A percentile compares a stretch with the other conserved stretches of the same genome.
phyloP scores from a whole-genome alignment of 2,113 vertebrate genomes.

The Actinemys pallida region DNA sequence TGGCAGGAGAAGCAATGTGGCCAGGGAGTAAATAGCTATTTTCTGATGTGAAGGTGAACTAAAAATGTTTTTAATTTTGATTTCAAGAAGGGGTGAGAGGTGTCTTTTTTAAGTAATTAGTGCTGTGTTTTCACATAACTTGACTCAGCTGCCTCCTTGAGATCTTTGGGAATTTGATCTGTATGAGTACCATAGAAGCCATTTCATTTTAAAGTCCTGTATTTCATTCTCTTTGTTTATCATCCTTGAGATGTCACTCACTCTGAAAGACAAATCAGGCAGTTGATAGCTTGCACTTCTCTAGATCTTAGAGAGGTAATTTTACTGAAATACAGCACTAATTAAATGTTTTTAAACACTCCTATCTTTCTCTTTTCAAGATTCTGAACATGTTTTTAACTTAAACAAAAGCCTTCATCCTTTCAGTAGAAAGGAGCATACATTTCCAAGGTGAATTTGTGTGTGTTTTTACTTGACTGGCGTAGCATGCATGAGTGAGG shows the following conservation, averaged over 20 bases:
- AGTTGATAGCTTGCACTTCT: not conserved
- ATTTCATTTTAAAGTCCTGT: not conserved
- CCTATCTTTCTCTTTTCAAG: not conserved
- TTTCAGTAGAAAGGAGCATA: slow-evolving; percentile 54
- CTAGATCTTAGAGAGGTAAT: slow-evolving; percentile 1
- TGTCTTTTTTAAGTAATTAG: not conserved
- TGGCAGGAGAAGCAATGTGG: slow-evolving; percentile 25
- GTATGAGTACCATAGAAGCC: not conserved
- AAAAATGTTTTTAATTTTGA: not conserved
- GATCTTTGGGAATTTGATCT: not conserved
- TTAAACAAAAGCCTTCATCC: slow-evolving; percentile 50
- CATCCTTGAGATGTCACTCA: not conserved
- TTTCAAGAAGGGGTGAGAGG: not conserved
- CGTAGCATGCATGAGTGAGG: slow-evolving; percentile 85
- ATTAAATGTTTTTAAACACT: not conserved
- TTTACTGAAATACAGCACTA: not conserved
- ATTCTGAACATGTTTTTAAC: slow-evolving; percentile 22
- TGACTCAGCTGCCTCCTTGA: not conserved
- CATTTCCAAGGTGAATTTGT: slow-evolving; percentile 69
- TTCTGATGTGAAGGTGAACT: not conserved
- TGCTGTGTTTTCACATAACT: not conserved
- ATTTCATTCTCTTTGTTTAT: not conserved
- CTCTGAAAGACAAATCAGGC: not conserved
- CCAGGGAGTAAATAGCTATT: slow-evolving; percentile 18
- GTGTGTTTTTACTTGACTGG: slow-evolving; percentile 78